A percentile compares a stretch with the other conserved stretches of the same genome.
Conservation (phyloP, 2,113 vertebrate genomes). For the Brachypteracias leptosomus region DNA sequence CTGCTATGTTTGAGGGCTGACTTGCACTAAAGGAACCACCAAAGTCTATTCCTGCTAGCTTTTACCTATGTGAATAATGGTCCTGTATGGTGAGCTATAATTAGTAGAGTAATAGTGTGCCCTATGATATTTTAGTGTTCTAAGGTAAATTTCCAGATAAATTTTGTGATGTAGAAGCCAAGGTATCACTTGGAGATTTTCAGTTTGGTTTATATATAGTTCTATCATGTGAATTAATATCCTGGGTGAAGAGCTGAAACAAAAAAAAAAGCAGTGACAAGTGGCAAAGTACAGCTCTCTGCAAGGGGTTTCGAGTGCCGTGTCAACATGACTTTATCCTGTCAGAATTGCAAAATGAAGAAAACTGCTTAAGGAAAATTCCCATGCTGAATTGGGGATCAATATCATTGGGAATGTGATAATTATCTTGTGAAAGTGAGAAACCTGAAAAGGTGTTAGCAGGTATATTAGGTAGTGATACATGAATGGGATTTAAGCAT, state of each 20-base stretch:
- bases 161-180: not conserved
- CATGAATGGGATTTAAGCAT: not conserved
- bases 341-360: not conserved
- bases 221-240: accelerated
- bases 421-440: not conserved
- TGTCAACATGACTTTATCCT: not conserved
- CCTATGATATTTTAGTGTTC: not conserved
- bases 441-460: not conserved
- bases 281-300: not conserved
- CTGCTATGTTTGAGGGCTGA: not conserved
- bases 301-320: not conserved
- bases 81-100: not conserved
- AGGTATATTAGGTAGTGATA: not conserved
- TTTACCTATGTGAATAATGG: not conserved
- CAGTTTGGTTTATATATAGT: not conserved
- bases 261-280: not conserved
- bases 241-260: not conserved
- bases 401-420: not conserved
- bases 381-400: not conserved
- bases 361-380: not conserved
- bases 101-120: not conserved
- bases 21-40: not conserved
- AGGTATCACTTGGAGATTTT: not conserved
- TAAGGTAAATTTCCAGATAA: not conserved
- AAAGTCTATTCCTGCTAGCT: not conserved